phyloP scores from a whole-genome alignment of 2,888 invertebrate genomes.

The Cotesia congregata region DNA sequence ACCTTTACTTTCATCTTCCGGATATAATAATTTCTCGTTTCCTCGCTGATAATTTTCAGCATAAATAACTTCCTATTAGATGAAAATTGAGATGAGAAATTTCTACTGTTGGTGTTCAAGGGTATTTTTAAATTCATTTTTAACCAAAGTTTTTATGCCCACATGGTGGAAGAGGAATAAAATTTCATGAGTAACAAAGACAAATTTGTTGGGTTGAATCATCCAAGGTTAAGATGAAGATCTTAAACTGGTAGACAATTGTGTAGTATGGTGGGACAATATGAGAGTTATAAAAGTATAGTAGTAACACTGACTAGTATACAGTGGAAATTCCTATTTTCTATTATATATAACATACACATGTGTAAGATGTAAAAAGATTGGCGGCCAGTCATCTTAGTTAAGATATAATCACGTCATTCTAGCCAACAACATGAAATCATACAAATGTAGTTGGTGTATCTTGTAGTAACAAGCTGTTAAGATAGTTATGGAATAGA shows the following conservation, averaged over 20 bases:
- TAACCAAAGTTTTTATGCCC: background rate
- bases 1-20: background rate
- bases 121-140: background rate
- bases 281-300: background rate
- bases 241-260: background rate
- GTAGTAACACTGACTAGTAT: too few species aligned
- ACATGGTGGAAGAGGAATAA: background rate
- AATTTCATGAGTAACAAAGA: background rate
- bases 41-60: background rate
- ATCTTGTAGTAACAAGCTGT: slow-evolving; percentile 15
- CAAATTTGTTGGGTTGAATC: slow-evolving; percentile 4
- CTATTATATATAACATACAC: background rate
- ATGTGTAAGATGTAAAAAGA: slow-evolving; percentile 1
- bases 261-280: background rate
- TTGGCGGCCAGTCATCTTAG: background rate
- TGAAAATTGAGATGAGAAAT: background rate
- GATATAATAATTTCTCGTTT: background rate
- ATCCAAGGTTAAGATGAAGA: slow-evolving; percentile 14
- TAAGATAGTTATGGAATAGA: background rate
- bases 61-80: background rate
- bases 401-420: slow-evolving; percentile 13
- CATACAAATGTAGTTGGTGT: background rate
- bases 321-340: background rate
- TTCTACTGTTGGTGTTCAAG: background rate
- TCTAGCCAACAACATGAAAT: slow-evolving; percentile 12